A percentile compares a stretch with the other conserved stretches of the same genome.
Evolutionary conservation across 2,113 vertebrate genomes (phyloP).

Genomic region (Leptosomus discolor): DNA sequence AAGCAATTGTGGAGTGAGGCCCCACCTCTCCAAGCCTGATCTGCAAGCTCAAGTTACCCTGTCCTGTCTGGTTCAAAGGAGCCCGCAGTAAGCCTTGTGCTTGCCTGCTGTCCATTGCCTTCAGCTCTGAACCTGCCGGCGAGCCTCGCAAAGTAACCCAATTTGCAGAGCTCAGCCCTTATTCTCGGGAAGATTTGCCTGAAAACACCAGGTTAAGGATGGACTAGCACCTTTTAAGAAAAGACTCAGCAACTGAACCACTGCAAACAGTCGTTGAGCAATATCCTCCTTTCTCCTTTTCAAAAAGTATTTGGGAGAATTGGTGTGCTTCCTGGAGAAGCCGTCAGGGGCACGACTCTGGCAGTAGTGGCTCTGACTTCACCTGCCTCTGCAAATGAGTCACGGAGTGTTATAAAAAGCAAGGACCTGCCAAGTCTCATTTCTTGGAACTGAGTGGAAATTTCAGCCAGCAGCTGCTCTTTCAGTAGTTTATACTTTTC

Average conservation of each 20-base stretch:
- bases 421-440: not conserved
- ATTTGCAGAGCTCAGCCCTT: not conserved
- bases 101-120: not conserved
- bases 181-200: not conserved
- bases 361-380: slow-evolving; percentile 16
- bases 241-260: not conserved
- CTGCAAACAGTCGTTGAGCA: not conserved
- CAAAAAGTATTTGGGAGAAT: not conserved
- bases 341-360: not conserved
- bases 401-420: slow-evolving; percentile 9
- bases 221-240: not conserved
- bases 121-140: too few relatives aligned
- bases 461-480: slow-evolving; percentile 6
- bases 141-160: not conserved
- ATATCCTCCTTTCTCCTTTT: not conserved
- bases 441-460: slow-evolving; percentile 26
- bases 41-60: not conserved
- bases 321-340: not conserved
- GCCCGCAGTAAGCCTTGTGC: fast-evolving
- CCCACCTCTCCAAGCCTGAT: not conserved
- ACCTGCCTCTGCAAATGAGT: slow-evolving; percentile 32
- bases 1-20: not conserved
- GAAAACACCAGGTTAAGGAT: not conserved
- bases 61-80: not conserved
- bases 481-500: not conserved